Evolutionary conservation across 64 coral and sea anemone genomes (phyloP).

Genomic region (Montipora capricornis): DNA sequence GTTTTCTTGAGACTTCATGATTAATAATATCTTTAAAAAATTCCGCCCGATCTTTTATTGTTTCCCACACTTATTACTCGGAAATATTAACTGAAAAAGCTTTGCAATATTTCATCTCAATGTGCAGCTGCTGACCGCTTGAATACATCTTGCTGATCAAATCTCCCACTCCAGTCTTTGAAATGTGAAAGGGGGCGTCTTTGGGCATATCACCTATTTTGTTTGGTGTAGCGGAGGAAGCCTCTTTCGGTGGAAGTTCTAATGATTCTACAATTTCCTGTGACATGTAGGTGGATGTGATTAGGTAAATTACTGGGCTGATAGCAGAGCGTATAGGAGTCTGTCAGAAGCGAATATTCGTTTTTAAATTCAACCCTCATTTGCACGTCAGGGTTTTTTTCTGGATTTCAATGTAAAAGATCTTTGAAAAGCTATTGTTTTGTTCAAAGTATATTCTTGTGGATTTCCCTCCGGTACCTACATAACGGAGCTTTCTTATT

Average conservation of each 20-base stretch:
- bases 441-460: neutral
- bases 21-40: neutral
- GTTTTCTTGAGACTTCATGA: neutral
- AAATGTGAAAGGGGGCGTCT: neutral
- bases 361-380: neutral
- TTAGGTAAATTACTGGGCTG: neutral
- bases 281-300: neutral
- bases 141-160: neutral
- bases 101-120: neutral
- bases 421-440: neutral
- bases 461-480: neutral
- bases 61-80: neutral
- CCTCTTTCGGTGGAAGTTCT: no score
- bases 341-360: neutral
- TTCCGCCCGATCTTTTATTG: neutral
- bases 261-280: neutral
- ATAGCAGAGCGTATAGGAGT: neutral
- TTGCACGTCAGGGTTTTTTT: no score
- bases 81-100: neutral
- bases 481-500: no score
- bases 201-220: neutral
- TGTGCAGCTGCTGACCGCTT: neutral
- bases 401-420: no score
- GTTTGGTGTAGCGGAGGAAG: neutral
- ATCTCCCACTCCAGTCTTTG: neutral